Base-by-base conservation (phyloP, 2,797 vertebrate genomes). In the Huso huso region DNA sequence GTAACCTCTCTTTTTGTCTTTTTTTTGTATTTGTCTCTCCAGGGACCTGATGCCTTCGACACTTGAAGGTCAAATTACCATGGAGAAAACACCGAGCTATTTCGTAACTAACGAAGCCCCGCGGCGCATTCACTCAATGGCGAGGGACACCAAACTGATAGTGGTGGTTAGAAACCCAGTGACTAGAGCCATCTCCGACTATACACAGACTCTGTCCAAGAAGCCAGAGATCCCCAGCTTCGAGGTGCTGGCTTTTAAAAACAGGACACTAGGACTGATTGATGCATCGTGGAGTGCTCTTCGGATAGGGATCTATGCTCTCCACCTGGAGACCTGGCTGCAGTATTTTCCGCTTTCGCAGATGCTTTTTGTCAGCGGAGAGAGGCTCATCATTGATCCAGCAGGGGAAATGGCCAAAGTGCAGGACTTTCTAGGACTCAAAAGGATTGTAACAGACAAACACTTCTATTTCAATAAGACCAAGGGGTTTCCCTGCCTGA, bases 21-120 rank as follows among this genome's bases (percentile, higher is more conserved):
- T 7, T 52, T 66, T 70, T 70, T 66, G 70, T 61, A 51, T 11
- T 3, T 6, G 75, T 81, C 57, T 81, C 71, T 71, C 57, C 83
- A 99, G 96, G 81, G 94, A 95, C 6, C 89, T 99, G 86, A 99
- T 99, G 96, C 96, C 95, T 72, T 95, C 92, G 49, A 99, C 96
- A 0, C 75, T 99, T 83, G 97, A 98, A 0, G 96, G 97, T 0
- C 97, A 99, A 83, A 93, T 99, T 80, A 99, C 97, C 74, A 99
- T 99, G 97, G 97, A 99, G 88, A 99, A 99, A 83, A 99, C 96
- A 0, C 96, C 97, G n/a, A 99, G 97, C 85, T 99, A 99, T 81
- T 99, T 99, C 7, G 97, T 99, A 75, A 99, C 97, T 6, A 95
- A 88, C 1, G 94, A 96, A 73, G 97, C 95, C 59, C 95, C 97